Evolutionary conservation across 2,888 invertebrate genomes (phyloP), one percentile per base, ranked within the genome.

Genomic region (Tetheella fluctuosa): DNA sequence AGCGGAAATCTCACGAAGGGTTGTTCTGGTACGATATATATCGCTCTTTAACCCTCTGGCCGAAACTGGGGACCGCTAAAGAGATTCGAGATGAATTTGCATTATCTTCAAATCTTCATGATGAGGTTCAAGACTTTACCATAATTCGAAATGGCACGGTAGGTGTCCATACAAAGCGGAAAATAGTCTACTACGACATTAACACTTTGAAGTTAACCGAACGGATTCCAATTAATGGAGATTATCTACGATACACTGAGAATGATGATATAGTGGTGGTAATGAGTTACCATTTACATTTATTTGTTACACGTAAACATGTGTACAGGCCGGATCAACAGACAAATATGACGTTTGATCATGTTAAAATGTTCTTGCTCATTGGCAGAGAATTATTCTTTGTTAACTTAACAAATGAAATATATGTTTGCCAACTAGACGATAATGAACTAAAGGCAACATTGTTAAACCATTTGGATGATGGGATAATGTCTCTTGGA

Each of bases 51-150:
- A 62, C 79, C 0, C 72, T 90, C 0, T 92, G 92, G 92, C 69
- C 82, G 0, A 75, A 74, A 39, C 52, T 92, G 4, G 7, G 58
- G 0, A 13, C 64, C 0, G 84, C 90, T 0, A 65, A 61, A 4
- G 89, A 89, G 58, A 58, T 64, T 0, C 67, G 62, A 1, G 86
- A 89, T 7, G 91, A 91, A 62, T 90, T 90, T 37, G 82, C 88
- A 0, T 69, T 80, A 1, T 86, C 88, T 0, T 79, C 84, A 0
- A 63, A 60, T 7, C 58, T 74, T 0, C 59, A 58, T 0, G 83
- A 89, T 0, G 86, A 90, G 58, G 84, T 91, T 7, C 64, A 76
- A 0, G 76, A 79, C 65, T 80, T 88, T 10, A 70, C 74, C 59
- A 62, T 89, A 0, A 73, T 90, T 0, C 63, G 63, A 13, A 13